Evolutionary conservation across 2,888 invertebrate genomes (phyloP).

Genomic region (Eilema sororculum): DNA sequence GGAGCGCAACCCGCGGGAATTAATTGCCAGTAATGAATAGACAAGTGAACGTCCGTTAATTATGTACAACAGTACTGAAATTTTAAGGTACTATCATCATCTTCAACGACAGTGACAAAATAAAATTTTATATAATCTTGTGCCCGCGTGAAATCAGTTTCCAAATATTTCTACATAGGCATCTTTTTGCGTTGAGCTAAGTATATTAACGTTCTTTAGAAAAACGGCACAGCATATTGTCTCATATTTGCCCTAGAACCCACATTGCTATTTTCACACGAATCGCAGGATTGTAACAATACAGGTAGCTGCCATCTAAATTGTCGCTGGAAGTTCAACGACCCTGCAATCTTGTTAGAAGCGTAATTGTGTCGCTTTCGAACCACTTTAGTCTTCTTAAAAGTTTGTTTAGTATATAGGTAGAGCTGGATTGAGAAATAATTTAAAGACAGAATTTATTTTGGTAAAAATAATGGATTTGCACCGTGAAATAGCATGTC

Average conservation of each 20-base stretch:
- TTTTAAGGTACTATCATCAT: constrained; percentile 45
- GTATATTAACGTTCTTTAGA: constrained; percentile 44
- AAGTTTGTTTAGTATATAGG: constrained; percentile 35
- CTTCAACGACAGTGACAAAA: constrained; percentile 22
- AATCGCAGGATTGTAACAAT: constrained; percentile 75
- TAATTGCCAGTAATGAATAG: constrained; percentile 87
- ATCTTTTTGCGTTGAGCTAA: constrained; percentile 9
- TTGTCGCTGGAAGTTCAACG: constrained; percentile 68
- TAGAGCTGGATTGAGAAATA: constrained; percentile 24
- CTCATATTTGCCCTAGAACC: constrained; percentile 61
- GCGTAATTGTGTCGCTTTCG: constrained; percentile 47
- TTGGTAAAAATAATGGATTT: constrained; percentile 30
- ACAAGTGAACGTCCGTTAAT: constrained; percentile 85
- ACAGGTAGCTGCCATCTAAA: constrained; percentile 65
- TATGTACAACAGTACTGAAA: constrained; percentile 70
- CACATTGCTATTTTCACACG: constrained; percentile 79
- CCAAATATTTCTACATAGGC: too few species aligned
- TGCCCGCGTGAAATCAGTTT: neutral
- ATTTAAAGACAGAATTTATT: constrained; percentile 40
- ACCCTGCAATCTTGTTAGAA: constrained; percentile 58
- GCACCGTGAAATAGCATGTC: constrained; percentile 43
- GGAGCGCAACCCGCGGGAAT: constrained; percentile 86
- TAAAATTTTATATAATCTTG: neutral
- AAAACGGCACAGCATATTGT: constrained; percentile 51
- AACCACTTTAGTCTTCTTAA: constrained; percentile 44